phyloP scores from a whole-genome alignment of 2,113 vertebrate genomes.

The Corythornis madagascariensis region DNA sequence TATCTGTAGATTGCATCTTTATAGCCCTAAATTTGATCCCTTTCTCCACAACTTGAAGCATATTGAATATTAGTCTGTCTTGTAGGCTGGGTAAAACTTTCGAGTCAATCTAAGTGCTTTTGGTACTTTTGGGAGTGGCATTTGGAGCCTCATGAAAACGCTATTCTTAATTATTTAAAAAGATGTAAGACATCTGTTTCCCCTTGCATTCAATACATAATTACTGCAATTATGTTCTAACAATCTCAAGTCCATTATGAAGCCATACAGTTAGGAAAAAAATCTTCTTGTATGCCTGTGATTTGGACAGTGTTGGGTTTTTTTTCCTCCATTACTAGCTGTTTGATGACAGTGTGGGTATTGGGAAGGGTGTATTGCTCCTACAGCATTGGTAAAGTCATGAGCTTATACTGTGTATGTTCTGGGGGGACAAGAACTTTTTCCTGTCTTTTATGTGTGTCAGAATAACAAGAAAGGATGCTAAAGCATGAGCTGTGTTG shows the following conservation, averaged over 20 bases:
- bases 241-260: background rate
- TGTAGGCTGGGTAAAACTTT: background rate
- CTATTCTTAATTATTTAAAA: background rate
- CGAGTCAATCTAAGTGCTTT: background rate
- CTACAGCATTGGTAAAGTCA: background rate
- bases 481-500: background rate
- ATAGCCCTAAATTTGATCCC: background rate
- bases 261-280: conserved; percentile 11
- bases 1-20: background rate
- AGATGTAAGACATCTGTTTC: conserved; percentile 40
- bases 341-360: conserved; percentile 12
- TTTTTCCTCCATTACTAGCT: conserved; percentile 8
- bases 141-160: background rate
- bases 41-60: background rate
- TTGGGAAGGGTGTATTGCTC: background rate
- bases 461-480: background rate
- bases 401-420: background rate
- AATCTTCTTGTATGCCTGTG: background rate
- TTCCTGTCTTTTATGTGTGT: background rate
- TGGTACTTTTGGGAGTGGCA: background rate
- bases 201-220: conserved; percentile 37
- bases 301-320: background rate
- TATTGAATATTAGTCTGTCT: background rate
- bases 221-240: conserved; percentile 34
- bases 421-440: background rate